Evolutionary conservation across 2,888 invertebrate genomes (phyloP).

Genomic region (Tanytarsus gracilentus): DNA sequence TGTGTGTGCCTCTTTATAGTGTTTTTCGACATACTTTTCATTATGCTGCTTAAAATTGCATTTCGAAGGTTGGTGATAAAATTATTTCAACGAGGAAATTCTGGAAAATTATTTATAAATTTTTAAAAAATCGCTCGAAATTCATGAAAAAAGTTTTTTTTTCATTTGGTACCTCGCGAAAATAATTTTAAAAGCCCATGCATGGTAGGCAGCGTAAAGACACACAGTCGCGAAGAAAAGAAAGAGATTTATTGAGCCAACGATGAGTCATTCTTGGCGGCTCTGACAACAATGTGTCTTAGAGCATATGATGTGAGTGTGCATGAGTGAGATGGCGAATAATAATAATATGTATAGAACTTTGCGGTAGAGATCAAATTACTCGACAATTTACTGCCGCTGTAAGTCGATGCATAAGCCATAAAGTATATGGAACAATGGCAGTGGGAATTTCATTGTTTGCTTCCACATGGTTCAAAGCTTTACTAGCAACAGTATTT

Average conservation of each 20-base stretch:
- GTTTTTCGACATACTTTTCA: background rate
- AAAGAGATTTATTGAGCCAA: slow-evolving; percentile 2
- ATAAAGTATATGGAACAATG: background rate
- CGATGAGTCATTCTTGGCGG: slow-evolving; percentile 2
- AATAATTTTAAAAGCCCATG: too few species aligned
- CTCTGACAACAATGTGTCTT: background rate
- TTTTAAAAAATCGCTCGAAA: too few species aligned
- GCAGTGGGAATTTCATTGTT: slow-evolving; percentile 5
- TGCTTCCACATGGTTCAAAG: slow-evolving; percentile 5
- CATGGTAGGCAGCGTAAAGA: too few species aligned
- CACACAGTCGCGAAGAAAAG: background rate
- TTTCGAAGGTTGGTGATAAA: too few species aligned
- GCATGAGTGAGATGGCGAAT: background rate
- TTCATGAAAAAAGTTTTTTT: too few species aligned
- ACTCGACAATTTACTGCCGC: slow-evolving; percentile 17
- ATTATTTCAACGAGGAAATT: too few species aligned
- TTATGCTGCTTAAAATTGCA: background rate
- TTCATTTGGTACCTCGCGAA: too few species aligned
- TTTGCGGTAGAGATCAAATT: slow-evolving; percentile 22
- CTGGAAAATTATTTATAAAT: too few species aligned
- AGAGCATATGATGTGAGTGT: background rate
- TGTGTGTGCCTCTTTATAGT: background rate
- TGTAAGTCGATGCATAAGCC: slow-evolving; percentile 10
- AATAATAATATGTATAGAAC: background rate
- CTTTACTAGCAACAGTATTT: background rate